phyloP scores from a whole-genome alignment of 2,113 vertebrate species.

The Furnarius figulus region DNA sequence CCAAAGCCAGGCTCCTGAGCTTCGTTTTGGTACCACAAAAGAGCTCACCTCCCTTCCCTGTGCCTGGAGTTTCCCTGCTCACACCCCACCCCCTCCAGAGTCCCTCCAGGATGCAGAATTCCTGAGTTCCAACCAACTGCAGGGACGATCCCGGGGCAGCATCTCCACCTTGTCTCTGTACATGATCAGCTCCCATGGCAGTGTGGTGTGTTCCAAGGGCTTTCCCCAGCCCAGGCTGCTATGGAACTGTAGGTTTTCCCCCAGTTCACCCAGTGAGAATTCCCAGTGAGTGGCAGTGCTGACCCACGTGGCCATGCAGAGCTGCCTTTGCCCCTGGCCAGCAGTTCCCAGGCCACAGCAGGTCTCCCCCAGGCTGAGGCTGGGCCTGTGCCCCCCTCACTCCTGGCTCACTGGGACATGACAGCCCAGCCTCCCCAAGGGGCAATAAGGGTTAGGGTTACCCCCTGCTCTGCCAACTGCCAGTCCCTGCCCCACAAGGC shows the following conservation, averaged over 20 bases:
- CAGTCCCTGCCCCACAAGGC: not conserved
- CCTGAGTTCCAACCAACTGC: not conserved
- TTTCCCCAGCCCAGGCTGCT: not conserved
- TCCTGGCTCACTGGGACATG: too few species aligned
- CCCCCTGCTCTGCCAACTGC: not conserved
- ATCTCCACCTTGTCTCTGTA: not conserved
- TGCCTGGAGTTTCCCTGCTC: not conserved
- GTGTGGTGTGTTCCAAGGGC: accelerated
- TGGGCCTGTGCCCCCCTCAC: not conserved
- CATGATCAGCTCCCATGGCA: not conserved
- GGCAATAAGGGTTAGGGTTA: too few species aligned
- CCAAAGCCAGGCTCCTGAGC: not conserved
- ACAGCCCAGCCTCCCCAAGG: not conserved
- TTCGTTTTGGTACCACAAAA: not conserved
- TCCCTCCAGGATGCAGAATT: not conserved
- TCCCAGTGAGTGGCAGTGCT: not conserved
- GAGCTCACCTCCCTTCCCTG: not conserved
- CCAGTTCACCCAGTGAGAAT: not conserved
- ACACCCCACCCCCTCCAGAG: not conserved
- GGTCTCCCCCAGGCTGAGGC: not conserved
- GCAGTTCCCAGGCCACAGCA: not conserved
- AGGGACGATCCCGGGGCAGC: not conserved
- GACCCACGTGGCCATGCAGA: not conserved
- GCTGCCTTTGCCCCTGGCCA: not conserved
- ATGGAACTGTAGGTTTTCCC: not conserved